Conservation (phyloP, 2,888 invertebrate genomes). For the Microdon myrmicae region DNA sequence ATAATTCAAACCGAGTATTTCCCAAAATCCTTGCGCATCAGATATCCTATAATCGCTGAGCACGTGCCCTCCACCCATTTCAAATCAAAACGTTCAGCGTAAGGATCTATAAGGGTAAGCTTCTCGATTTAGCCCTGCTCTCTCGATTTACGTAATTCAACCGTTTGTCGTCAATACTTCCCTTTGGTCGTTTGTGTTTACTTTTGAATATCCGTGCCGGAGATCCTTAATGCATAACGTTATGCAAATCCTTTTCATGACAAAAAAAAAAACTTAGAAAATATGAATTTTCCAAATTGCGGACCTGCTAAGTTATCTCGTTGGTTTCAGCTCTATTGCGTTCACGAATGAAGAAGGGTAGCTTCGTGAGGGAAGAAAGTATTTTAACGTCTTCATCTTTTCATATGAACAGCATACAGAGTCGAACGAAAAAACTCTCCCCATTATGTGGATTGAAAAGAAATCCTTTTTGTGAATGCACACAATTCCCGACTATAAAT, state of each 20-base stretch:
- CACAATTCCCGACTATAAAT: slow-evolving; percentile 42
- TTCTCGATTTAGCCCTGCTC: no score
- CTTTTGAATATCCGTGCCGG: background rate
- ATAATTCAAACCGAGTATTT: slow-evolving; percentile 32
- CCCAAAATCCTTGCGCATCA: no score
- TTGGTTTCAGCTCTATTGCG: slow-evolving; percentile 23
- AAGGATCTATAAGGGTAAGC: no score
- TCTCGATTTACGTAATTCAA: no score
- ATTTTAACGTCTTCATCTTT: slow-evolving; percentile 35
- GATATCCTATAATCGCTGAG: no score
- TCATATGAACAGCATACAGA: background rate
- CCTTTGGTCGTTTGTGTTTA: no score
- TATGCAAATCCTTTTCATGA: slow-evolving; percentile 23
- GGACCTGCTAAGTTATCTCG: slow-evolving; percentile 8
- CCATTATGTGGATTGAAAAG: slow-evolving; percentile 7
- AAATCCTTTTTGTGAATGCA: slow-evolving; percentile 37
- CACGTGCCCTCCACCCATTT: no score
- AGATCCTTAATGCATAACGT: slow-evolving; percentile 21
- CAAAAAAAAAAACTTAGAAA: slow-evolving; percentile 5
- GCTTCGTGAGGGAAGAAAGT: no score
- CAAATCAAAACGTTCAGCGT: no score
- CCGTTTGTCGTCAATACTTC: no score
- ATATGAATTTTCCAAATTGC: background rate
- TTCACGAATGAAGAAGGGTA: slow-evolving; percentile 10
- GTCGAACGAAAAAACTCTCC: background rate